Conservation (phyloP, 2,888 invertebrate genomes). For the Cosmia trapezina region DNA sequence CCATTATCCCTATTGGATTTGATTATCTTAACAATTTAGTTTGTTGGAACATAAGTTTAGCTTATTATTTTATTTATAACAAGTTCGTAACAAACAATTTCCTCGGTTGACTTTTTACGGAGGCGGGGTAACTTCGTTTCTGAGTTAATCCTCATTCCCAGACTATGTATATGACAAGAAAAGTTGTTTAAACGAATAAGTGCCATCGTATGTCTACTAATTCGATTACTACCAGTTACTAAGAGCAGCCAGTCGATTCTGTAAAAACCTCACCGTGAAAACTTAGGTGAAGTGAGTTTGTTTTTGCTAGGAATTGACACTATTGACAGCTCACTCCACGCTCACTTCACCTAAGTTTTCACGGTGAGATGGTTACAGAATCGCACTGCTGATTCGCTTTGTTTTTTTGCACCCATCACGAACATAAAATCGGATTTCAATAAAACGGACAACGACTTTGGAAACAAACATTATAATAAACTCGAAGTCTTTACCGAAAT, state of each 20-base stretch:
- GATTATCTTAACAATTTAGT: background rate
- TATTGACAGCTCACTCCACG: too few species aligned
- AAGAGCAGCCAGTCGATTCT: too few species aligned
- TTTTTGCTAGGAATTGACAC: too few species aligned
- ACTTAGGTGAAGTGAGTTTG: too few species aligned
- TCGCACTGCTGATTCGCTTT: conserved; percentile 30
- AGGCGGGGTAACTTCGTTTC: conserved; percentile 40
- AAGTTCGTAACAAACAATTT: conserved; percentile 49
- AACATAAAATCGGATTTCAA: conserved; percentile 55
- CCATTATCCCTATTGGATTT: too few species aligned
- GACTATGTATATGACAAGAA: conserved; percentile 36
- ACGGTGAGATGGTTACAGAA: too few species aligned
- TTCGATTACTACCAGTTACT: conserved; percentile 42
- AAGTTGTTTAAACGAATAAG: conserved; percentile 46
- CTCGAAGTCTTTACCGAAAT: conserved; percentile 46
- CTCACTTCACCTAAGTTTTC: too few species aligned
- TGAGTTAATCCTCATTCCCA: conserved; percentile 37
- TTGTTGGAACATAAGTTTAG: conserved; percentile 5
- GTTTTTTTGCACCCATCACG: conserved; percentile 44
- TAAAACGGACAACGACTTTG: conserved; percentile 58
- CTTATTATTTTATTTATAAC: conserved; percentile 45
- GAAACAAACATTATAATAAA: conserved; percentile 52
- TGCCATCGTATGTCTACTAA: conserved; percentile 33
- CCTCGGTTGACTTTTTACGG: conserved; percentile 31
- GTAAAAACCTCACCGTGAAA: too few species aligned